Evolutionary conservation across 64 coral and sea anemone genomes (phyloP), one percentile per base, ranked within the genome.

Genomic region (Dendronephthya gigantea): DNA sequence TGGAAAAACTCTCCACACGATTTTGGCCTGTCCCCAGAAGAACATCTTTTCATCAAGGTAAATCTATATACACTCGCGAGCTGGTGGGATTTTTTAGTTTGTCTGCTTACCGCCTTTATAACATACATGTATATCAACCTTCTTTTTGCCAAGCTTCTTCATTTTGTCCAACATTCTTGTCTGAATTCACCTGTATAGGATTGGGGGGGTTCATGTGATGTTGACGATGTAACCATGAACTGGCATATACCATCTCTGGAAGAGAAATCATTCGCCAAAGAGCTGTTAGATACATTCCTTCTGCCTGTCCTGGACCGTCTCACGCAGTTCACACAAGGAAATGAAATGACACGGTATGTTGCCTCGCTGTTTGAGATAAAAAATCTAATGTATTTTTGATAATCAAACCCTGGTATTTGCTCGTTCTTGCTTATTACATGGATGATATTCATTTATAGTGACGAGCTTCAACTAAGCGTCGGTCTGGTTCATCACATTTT

Each of bases 11-110:
- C 93, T 9, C 51, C 87, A 14, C 84, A 89, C 50, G 95, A 98
- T 74, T 93, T 93, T 65, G 89, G 90, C 13, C 85, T 90, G 84
- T 81, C 95, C 58, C 89, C 92, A 0, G 79, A 87, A 32, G 95
- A 98, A 36, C 92, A 93, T 88, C 88, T 98, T 28, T 98, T 98
- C 81, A 98, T 91, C 16, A 98, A 90, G 85, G 95, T 98, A 87
- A 76, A 33, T 72, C 3, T 74, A 7, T 14, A 32, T 19, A 35
- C 38, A 2, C 22, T 66, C 29, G 29, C 4, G 19, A 14, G 5
- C 3, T 6, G 3, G 29, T 66, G 5, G 5, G 22, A 66, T 66
- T 17, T n/a, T n/a, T 45, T 45, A 45, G 41, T 45, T 4, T 11
- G 11, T 45, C 4, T 45, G 41, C 41, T 11, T 45, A 6, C 11